Percentiles rank a stretch among this genome's conserved stretches.
Evolutionary conservation across 2,113 vertebrate species (phyloP).

Genomic region (Sitta europaea): DNA sequence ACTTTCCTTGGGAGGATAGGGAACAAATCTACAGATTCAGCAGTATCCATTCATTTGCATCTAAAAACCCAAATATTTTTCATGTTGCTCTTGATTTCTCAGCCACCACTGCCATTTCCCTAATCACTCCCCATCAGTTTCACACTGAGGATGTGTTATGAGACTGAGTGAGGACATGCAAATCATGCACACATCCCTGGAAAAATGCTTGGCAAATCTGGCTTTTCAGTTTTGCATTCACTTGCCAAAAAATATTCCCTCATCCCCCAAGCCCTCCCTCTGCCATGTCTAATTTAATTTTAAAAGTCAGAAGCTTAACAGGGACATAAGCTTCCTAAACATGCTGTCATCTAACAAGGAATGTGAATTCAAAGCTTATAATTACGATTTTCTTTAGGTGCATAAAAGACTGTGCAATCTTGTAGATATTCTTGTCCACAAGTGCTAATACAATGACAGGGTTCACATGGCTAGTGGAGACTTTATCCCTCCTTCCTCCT

Average conservation of each 20-base stretch:
- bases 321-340: constrained; percentile 55
- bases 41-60: background rate
- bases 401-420: background rate
- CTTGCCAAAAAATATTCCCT: constrained; percentile 63
- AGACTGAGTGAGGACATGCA: constrained; percentile 36
- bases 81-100: background rate
- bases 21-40: background rate
- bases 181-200: constrained; percentile 32
- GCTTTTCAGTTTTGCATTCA: constrained; percentile 43
- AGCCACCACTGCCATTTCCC: background rate
- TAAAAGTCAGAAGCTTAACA: constrained; percentile 53
- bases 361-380: constrained; percentile 21
- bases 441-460: background rate
- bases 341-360: constrained; percentile 12
- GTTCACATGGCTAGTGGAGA: background rate
- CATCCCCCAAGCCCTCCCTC: constrained; percentile 29
- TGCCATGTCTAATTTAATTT: constrained; percentile 62
- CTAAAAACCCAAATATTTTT: background rate
- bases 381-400: constrained; percentile 30
- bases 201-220: constrained; percentile 61
- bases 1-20: background rate
- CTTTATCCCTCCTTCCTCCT: accelerated
- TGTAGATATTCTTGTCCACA: background rate
- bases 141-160: background rate
- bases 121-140: background rate